These are phyloP conservation scores for Pangasius mekongensis DNA, from an alignment of 2,797 vertebrate genomes.

Conservation along the genomic window DNA sequence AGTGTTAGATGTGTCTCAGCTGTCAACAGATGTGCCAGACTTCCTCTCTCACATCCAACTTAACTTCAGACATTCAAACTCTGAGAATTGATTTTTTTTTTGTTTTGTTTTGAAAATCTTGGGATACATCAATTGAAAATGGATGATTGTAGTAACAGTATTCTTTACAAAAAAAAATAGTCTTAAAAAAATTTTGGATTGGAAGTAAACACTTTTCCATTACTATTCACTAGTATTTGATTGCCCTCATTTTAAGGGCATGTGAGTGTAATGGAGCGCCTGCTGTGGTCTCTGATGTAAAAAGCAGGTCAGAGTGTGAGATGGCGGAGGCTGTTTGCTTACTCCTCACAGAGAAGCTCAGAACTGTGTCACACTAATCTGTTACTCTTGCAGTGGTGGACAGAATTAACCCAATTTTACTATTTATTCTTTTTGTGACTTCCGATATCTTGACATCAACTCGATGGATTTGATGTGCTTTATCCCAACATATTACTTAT, in stretches of 20 bases:
- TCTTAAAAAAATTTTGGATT: neutral
- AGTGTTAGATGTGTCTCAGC: constrained; percentile 57
- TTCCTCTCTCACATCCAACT: constrained; percentile 54
- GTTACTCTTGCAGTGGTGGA: constrained; percentile 12
- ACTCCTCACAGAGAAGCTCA: constrained; percentile 27
- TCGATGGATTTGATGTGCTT: neutral
- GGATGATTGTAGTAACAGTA: constrained; percentile 8
- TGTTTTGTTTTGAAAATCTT: neutral
- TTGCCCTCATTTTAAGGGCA: constrained; percentile 6
- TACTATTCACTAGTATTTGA: neutral
- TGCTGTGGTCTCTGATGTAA: constrained; percentile 21
- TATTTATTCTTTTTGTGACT: neutral
- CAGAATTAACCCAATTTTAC: neutral
- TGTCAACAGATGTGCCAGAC: constrained; percentile 61
- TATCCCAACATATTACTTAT: neutral
- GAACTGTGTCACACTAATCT: constrained; percentile 29
- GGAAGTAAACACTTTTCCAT: neutral
- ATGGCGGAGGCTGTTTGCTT: neutral
- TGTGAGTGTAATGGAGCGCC: neutral
- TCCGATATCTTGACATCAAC: neutral
- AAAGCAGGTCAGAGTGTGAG: constrained; percentile 37
- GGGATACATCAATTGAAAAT: neutral
- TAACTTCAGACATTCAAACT: constrained; percentile 39
- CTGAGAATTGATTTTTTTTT: constrained; percentile 26
- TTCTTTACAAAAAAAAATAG: constrained; percentile 2